Conservation (phyloP, 1,140 invertebrate species). For the Lepidostoma basale region DNA sequence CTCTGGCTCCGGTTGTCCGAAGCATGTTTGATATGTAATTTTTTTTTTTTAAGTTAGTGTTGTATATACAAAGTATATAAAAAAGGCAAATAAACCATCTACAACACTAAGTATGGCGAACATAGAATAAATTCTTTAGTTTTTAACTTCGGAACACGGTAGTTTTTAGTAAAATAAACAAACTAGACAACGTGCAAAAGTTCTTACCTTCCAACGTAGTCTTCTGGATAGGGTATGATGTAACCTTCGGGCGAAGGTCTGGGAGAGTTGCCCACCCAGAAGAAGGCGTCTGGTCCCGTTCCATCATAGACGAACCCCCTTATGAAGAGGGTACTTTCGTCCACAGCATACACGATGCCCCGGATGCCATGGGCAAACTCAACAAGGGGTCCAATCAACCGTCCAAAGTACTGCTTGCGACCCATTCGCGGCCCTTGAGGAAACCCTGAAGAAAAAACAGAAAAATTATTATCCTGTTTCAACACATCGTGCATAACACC, state of each 20-base stretch:
- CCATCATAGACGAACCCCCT: constrained; percentile 88
- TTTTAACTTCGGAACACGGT: too few species aligned
- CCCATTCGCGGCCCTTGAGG: constrained; percentile 7
- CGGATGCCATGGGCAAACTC: constrained; percentile 77
- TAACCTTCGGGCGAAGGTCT: constrained; percentile 79
- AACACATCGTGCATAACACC: too few species aligned
- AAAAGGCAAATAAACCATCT: too few species aligned
- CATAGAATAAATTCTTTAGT: too few species aligned
- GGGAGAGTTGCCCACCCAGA: constrained; percentile 83
- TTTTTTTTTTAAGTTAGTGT: too few species aligned
- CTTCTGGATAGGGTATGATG: constrained; percentile 84
- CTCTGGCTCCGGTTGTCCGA: too few species aligned
- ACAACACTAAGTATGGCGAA: too few species aligned
- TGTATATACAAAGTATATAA: too few species aligned
- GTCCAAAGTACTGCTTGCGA: constrained; percentile 73
- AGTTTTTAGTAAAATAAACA: too few species aligned
- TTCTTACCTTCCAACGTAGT: constrained; percentile 74
- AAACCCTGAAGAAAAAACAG: background rate
- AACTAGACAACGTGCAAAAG: too few species aligned
- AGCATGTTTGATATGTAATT: too few species aligned
- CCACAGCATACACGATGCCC: constrained; percentile 83
- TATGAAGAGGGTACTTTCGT: constrained; percentile 86
- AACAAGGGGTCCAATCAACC: constrained; percentile 70
- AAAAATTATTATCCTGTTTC: too few species aligned
- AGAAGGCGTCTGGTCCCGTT: constrained; percentile 81